Conservation (phyloP, 2,888 invertebrate genomes). For the Caenorhabditis sp. region DNA sequence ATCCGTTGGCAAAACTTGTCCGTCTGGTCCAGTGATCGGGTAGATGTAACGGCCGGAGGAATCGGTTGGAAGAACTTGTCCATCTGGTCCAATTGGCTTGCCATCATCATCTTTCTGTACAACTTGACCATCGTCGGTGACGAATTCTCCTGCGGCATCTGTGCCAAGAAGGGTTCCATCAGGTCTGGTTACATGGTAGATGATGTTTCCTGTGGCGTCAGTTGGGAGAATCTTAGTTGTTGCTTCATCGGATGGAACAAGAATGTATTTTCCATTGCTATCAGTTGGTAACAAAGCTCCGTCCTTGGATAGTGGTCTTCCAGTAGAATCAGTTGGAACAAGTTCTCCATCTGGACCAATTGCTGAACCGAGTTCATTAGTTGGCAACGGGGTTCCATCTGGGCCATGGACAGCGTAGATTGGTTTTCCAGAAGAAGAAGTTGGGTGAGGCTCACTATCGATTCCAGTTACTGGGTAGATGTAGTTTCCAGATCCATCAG, state of each 20-base stretch:
- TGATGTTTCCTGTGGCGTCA: constrained; percentile 58
- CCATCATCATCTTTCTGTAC: constrained; percentile 61
- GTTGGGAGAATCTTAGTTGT: constrained; percentile 58
- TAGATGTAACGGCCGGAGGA: constrained; percentile 58
- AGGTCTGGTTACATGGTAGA: constrained; percentile 66
- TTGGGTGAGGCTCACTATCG: constrained; percentile 56
- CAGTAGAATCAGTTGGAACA: constrained; percentile 56
- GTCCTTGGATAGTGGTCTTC: constrained; percentile 61
- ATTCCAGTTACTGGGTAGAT: constrained; percentile 53
- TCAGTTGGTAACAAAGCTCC: constrained; percentile 1
- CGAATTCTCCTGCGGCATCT: constrained; percentile 63
- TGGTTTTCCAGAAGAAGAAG: constrained; percentile 53
- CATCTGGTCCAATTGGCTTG: constrained; percentile 64
- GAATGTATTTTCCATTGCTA: constrained; percentile 34
- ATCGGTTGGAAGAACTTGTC: constrained; percentile 63
- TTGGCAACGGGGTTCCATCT: constrained; percentile 63
- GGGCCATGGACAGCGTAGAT: constrained; percentile 59
- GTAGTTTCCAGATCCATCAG: constrained; percentile 69
- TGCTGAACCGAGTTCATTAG: constrained; percentile 66
- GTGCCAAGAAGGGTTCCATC: constrained; percentile 68
- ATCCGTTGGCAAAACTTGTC: constrained; percentile 62
- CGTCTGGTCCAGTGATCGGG: constrained; percentile 61
- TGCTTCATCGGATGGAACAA: constrained; percentile 36
- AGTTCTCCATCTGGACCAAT: constrained; percentile 42
- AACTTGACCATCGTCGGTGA: constrained; percentile 48